A percentile compares a stretch with the other conserved stretches of the same genome.
phyloP scores from a whole-genome alignment of 2,888 invertebrate genomes.

The Galerucella pusilla region DNA sequence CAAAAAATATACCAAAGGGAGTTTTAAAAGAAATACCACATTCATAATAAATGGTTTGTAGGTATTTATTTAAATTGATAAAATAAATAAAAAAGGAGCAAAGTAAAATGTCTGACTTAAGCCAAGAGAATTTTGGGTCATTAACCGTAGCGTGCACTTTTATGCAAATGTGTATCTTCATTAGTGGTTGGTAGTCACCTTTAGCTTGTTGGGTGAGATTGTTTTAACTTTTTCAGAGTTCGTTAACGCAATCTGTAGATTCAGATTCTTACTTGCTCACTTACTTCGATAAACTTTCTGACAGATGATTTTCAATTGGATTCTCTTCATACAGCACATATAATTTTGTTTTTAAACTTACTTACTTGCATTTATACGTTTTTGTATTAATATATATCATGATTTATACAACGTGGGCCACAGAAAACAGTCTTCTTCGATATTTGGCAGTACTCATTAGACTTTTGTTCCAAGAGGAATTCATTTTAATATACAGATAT shows the following conservation, averaged over 20 bases:
- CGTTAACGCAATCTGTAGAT: constrained; percentile 23
- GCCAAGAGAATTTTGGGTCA: constrained; percentile 41
- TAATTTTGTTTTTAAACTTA: no score
- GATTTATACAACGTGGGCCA: no score
- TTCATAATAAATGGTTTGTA: neutral
- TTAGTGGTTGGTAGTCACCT: constrained; percentile 49
- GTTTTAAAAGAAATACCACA: neutral
- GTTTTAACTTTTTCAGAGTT: constrained; percentile 28
- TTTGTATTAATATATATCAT: no score
- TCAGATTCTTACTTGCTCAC: neutral
- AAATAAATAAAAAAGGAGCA: constrained; percentile 9
- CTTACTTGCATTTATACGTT: no score
- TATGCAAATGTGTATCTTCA: constrained; percentile 55
- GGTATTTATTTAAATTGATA: constrained; percentile 8
- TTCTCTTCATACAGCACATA: neutral
- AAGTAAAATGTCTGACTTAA: neutral
- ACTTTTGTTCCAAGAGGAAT: no score
- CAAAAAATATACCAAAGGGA: no score
- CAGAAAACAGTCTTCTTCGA: no score
- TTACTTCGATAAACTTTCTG: neutral
- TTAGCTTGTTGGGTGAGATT: constrained; percentile 39
- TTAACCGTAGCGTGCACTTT: constrained; percentile 54
- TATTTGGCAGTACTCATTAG: no score
- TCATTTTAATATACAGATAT: no score
- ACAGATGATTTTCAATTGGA: neutral